Conservation (phyloP, 2,113 vertebrate genomes). For the Calonectris borealis region DNA sequence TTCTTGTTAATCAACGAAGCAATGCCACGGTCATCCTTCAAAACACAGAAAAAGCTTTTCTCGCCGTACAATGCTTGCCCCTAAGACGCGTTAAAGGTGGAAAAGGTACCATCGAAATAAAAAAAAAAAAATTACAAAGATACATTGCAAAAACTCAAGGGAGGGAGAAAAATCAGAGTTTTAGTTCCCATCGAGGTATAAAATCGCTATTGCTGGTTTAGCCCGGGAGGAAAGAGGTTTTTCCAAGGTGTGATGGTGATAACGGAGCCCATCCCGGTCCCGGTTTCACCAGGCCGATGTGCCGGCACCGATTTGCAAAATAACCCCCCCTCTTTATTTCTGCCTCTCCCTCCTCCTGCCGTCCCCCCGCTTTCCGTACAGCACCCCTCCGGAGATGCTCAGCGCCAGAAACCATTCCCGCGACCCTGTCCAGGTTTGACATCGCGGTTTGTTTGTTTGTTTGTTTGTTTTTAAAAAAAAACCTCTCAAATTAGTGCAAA, state of each 20-base stretch:
- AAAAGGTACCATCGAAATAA: conserved; percentile 26
- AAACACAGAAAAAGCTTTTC: neutral
- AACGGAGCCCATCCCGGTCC: neutral
- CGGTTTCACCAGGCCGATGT: neutral
- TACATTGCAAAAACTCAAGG: neutral
- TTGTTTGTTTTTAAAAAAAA: neutral
- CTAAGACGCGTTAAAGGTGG: neutral
- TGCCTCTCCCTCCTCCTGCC: neutral
- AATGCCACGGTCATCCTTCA: neutral
- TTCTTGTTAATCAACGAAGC: neutral
- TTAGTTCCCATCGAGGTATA: conserved; percentile 42
- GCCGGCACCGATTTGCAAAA: neutral
- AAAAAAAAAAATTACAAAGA: neutral
- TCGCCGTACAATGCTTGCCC: neutral
- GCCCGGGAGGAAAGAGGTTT: neutral
- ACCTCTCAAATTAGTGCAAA: conserved; percentile 56
- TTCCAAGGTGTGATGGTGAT: neutral
- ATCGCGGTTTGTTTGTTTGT: neutral
- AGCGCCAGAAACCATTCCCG: neutral
- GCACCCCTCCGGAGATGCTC: neutral
- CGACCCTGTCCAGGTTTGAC: neutral
- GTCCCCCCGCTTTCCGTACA: neutral
- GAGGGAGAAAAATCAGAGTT: neutral
- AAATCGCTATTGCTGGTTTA: conserved; percentile 38
- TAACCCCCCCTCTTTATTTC: neutral